Evolutionary conservation across 2,797 vertebrate species (phyloP).

Genomic region (Phylloscopus collybita): DNA sequence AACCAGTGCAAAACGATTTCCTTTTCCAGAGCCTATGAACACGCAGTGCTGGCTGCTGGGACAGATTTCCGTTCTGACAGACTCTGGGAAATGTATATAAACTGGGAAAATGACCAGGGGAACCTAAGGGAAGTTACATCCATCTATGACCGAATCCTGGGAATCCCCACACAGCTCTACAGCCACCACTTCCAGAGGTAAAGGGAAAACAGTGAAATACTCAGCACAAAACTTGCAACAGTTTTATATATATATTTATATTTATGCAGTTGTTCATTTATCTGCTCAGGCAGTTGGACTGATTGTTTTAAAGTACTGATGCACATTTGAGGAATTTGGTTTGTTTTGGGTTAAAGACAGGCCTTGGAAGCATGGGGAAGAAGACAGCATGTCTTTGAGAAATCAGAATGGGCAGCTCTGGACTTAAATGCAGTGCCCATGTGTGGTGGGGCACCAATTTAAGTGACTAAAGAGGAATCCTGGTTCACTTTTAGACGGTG

Average conservation of each 20-base stretch:
- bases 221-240: neutral
- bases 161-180: conserved; percentile 95
- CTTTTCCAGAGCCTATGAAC: conserved; percentile 89
- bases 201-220: neutral
- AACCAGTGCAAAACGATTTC: conserved; percentile 16
- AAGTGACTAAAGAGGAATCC: neutral
- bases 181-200: conserved; percentile 97
- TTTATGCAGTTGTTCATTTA: accelerated
- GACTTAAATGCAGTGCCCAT: accelerated
- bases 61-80: conserved; percentile 98
- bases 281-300: accelerated
- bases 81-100: conserved; percentile 95
- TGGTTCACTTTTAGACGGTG: neutral
- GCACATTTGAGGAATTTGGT: neutral
- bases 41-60: conserved; percentile 93
- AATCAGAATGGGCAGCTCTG: neutral
- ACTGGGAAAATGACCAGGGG: conserved; percentile 92
- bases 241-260: too few relatives aligned
- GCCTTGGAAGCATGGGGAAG: neutral
- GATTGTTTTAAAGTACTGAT: neutral
- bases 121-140: conserved; percentile 91
- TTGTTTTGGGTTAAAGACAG: neutral
- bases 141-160: conserved; percentile 93
- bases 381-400: neutral
- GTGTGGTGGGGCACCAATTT: neutral